Percentiles rank a stretch among this genome's conserved stretches.
Evolutionary conservation across 2,113 vertebrate species (phyloP).

Genomic region (Jacana jacana): DNA sequence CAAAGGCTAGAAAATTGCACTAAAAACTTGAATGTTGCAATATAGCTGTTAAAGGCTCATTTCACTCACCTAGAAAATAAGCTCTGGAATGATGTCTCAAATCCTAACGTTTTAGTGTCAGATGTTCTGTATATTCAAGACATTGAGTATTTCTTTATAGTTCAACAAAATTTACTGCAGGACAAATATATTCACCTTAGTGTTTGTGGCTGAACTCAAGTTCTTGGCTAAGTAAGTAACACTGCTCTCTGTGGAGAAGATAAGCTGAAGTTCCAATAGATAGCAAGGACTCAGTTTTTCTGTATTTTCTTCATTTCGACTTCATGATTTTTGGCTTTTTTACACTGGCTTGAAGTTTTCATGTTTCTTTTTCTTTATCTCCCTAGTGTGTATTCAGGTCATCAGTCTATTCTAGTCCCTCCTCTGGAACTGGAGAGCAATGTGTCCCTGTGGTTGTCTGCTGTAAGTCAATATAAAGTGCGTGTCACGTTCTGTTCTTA

Average conservation of each 20-base stretch:
- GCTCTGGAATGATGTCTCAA: not conserved
- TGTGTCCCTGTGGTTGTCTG: conserved; percentile 89
- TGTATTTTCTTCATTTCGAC: not conserved
- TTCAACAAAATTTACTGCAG: not conserved
- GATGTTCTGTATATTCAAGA: not conserved
- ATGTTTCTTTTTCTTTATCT: not conserved
- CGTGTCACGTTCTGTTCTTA: conserved; percentile 96
- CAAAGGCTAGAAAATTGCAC: not conserved
- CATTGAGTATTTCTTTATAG: not conserved
- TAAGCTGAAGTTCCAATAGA: not conserved
- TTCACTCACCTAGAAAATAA: not conserved
- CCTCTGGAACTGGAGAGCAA: conserved; percentile 95
- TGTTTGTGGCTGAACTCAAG: not conserved
- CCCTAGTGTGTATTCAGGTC: conserved; percentile 83
- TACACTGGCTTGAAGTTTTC: not conserved
- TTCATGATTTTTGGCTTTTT: not conserved
- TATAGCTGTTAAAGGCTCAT: not conserved
- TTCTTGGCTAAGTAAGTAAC: not conserved
- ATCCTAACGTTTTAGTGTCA: not conserved
- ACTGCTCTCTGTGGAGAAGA: not conserved
- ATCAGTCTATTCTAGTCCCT: conserved; percentile 94
- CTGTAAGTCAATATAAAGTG: conserved; percentile 95
- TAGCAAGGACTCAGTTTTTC: not conserved
- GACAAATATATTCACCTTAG: not conserved
- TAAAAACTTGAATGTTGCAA: not conserved